phyloP scores from a whole-genome alignment of 2,797 vertebrate genomes.

The Enteromius treurensis region DNA sequence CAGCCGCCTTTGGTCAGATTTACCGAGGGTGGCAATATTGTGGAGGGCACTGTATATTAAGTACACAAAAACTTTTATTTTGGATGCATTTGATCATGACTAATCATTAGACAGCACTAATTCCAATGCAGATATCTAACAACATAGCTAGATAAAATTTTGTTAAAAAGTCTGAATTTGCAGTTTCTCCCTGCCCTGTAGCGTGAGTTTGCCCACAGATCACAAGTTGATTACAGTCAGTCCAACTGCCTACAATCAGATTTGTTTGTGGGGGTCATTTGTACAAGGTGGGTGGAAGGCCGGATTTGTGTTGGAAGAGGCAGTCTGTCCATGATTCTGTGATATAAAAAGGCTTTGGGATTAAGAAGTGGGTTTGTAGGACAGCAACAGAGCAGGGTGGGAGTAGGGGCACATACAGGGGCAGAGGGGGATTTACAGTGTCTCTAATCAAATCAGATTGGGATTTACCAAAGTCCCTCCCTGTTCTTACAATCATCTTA shows the following conservation, averaged over 20 bases:
- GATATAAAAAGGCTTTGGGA: slow-evolving; percentile 75
- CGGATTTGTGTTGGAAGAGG: slow-evolving; percentile 64
- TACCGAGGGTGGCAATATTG: no score
- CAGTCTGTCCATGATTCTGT: slow-evolving; percentile 70
- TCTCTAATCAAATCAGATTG: slow-evolving; percentile 80
- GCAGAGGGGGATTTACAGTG: slow-evolving; percentile 73
- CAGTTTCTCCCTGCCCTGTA: neutral
- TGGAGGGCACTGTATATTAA: no score
- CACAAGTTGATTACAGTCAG: neutral
- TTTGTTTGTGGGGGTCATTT: slow-evolving; percentile 22
- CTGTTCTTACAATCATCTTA: slow-evolving; percentile 15
- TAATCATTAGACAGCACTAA: no score
- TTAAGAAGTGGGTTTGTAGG: slow-evolving; percentile 82
- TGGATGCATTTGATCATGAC: no score
- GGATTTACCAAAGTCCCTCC: slow-evolving; percentile 13
- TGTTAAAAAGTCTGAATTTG: neutral
- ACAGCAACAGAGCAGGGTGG: slow-evolving; percentile 56
- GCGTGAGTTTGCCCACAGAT: neutral
- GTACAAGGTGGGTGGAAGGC: slow-evolving; percentile 20
- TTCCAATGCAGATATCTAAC: neutral
- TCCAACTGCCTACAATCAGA: slow-evolving; percentile 1
- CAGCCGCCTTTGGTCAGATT: no score
- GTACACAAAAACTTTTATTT: no score
- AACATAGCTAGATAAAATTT: neutral
- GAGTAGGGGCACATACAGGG: slow-evolving; percentile 63